A percentile compares a stretch with the other conserved stretches of the same genome.
phyloP scores from a whole-genome alignment of 1,140 invertebrate species.

The Conopomorpha cramerella region DNA sequence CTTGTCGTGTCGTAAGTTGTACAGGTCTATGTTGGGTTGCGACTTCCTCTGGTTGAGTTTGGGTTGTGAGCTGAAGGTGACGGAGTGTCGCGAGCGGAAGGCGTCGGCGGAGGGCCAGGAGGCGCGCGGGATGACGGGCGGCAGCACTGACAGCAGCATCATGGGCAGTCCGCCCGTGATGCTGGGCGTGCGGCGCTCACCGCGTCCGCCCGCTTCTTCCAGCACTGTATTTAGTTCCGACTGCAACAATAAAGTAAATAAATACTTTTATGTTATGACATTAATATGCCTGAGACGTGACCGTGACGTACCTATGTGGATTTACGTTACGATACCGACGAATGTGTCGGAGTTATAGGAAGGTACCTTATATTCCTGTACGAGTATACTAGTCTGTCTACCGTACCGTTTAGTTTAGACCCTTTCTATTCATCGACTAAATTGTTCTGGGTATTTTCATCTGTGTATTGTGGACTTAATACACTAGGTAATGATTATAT shows the following conservation, averaged over 20 bases:
- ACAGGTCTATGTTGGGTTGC: constrained; percentile 60
- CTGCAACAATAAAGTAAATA: constrained; percentile 22
- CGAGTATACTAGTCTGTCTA: too few relatives aligned
- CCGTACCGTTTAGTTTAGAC: too few relatives aligned
- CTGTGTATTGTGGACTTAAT: too few relatives aligned
- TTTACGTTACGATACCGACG: too few relatives aligned
- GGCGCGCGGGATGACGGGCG: constrained; percentile 73
- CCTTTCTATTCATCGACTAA: too few relatives aligned
- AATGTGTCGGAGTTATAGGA: too few relatives aligned
- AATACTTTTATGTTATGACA: too few relatives aligned
- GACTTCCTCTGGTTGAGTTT: constrained; percentile 62
- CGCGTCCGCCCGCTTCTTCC: constrained; percentile 28
- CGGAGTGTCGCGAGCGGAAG: constrained; percentile 57
- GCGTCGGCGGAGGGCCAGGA: constrained; percentile 75
- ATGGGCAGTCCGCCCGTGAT: constrained; percentile 71
- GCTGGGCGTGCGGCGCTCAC: constrained; percentile 63
- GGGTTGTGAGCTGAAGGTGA: constrained; percentile 72
- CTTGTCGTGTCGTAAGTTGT: constrained; percentile 62
- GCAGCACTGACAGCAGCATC: constrained; percentile 71
- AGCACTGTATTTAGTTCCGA: constrained; percentile 54
- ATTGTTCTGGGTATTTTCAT: too few relatives aligned
- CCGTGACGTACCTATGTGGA: too few relatives aligned
- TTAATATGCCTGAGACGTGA: too few relatives aligned
- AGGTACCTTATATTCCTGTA: too few relatives aligned
- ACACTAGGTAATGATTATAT: too few relatives aligned